A percentile compares a stretch with the other conserved stretches of the same genome.
Evolutionary conservation across 2,113 vertebrate species (phyloP).

Genomic region (Pterocles burchelli): DNA sequence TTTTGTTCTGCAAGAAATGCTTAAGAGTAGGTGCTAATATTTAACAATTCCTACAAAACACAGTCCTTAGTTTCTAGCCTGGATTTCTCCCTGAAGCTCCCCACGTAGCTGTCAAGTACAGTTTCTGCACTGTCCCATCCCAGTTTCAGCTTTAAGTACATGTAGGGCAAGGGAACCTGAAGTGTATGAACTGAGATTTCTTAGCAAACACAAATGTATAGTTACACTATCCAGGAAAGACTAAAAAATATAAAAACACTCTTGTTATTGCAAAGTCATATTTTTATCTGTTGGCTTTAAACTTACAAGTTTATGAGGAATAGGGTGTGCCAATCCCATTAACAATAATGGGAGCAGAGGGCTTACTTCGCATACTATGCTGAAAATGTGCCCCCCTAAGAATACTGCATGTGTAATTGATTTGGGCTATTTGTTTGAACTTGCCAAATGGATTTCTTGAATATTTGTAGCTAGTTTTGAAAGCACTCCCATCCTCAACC

Average conservation of each 20-base stretch:
- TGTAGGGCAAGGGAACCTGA: background rate
- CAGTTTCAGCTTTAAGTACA: background rate
- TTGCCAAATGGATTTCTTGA: slow-evolving; percentile 77
- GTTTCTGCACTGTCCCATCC: background rate
- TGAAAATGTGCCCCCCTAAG: slow-evolving; percentile 67
- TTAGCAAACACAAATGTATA: background rate
- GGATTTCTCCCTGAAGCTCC: background rate
- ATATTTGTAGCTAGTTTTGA: slow-evolving; percentile 74
- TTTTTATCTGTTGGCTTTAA: slow-evolving; percentile 44
- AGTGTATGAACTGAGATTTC: background rate
- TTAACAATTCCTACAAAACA: background rate
- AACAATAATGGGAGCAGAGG: slow-evolving; percentile 45
- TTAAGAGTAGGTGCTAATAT: background rate
- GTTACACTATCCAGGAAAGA: background rate
- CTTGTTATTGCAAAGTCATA: slow-evolving; percentile 17
- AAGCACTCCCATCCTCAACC: slow-evolving; percentile 70
- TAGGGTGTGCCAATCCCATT: slow-evolving; percentile 33
- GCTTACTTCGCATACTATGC: slow-evolving; percentile 47
- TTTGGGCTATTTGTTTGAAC: slow-evolving; percentile 75
- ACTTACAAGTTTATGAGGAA: slow-evolving; percentile 29
- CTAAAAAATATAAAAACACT: slow-evolving; percentile 19
- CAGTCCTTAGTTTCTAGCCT: background rate
- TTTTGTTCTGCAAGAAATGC: background rate
- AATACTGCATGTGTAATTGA: slow-evolving; percentile 60
- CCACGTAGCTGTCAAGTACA: background rate